Percentiles rank a stretch among this genome's conserved stretches.
Evolutionary conservation across 2,888 invertebrate genomes (phyloP).

Genomic region (Chrysodeixis includens): DNA sequence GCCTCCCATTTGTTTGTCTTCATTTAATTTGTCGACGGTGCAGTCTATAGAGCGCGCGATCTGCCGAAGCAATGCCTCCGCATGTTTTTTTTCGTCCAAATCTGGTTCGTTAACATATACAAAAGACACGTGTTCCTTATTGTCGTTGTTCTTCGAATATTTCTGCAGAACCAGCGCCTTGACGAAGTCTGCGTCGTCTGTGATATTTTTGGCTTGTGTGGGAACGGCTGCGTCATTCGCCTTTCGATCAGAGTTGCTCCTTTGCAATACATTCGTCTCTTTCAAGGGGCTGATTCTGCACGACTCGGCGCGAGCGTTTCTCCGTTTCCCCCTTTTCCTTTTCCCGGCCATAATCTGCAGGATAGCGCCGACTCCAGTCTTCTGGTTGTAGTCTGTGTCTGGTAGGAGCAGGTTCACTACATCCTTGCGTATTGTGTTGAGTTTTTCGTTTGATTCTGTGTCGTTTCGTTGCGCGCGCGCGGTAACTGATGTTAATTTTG

Average conservation of each 20-base stretch:
- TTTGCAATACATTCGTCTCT: slow-evolving; percentile 71
- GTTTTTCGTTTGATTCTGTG: slow-evolving; percentile 65
- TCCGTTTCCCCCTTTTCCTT: slow-evolving; percentile 71
- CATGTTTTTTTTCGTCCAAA: slow-evolving; percentile 80
- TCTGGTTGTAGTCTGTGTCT: slow-evolving; percentile 80
- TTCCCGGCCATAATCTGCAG: slow-evolving; percentile 86
- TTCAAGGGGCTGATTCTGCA: slow-evolving; percentile 74
- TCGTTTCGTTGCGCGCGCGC: slow-evolving; percentile 71
- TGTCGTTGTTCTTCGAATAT: slow-evolving; percentile 78
- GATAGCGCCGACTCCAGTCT: slow-evolving; percentile 80
- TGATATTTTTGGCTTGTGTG: slow-evolving; percentile 79
- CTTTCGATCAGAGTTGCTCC: slow-evolving; percentile 72
- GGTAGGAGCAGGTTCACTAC: slow-evolving; percentile 85
- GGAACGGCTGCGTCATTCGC: slow-evolving; percentile 62
- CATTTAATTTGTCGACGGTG: slow-evolving; percentile 79
- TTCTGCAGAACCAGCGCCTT: slow-evolving; percentile 84
- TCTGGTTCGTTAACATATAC: slow-evolving; percentile 82
- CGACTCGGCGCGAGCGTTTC: slow-evolving; percentile 74
- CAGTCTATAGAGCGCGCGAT: slow-evolving; percentile 84
- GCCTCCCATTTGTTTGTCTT: slow-evolving; percentile 77
- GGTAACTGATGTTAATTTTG: slow-evolving; percentile 71
- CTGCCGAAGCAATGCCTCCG: slow-evolving; percentile 82
- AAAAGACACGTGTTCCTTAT: slow-evolving; percentile 82
- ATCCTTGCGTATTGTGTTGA: slow-evolving; percentile 78
- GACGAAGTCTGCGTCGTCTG: slow-evolving; percentile 79